Base-by-base conservation (phyloP, 1,140 invertebrate genomes). In the Drosophila takahashii region DNA sequence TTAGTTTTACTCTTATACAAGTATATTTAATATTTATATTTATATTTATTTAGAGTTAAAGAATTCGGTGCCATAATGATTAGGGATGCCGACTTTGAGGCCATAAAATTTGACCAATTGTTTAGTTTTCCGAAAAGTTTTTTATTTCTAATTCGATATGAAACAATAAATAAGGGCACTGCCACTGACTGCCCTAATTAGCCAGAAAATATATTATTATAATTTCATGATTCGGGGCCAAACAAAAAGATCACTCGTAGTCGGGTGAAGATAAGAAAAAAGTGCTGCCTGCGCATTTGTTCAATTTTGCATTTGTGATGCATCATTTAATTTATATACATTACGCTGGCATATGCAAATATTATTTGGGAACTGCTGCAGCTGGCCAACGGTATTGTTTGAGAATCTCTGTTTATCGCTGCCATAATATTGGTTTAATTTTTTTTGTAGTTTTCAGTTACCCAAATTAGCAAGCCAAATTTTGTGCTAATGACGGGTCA, bases 381-480 rank as follows among this genome's bases (percentile, higher is more conserved):
- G 74, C 52, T 69, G 66, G 8, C 32, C 29, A 45, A 15, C 27
- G 10, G 26, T 6, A 9, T 13, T 13, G 37, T 27, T 16, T 16
- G 22, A 27, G 3, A 47, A 41, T 16, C 36, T 50, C 7, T 37
- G 41, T 51, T 75, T 57, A 39, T 34, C 42, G 10, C 32, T 13
- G 11, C 15, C 16, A 54, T 41, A 27, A 66, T 52, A 61, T 59
- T 73, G 54, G 58, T 61, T 72, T 59, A n/a, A 32, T 32, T 67
- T 42, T 42, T 41, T 61, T 57, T 65, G 16, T 66, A n/a, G 16
- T 36, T 37, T 53, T 15, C 27, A 22, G 22, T 52, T 29, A 34
- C 16, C 27, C 7, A 60, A 81, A 87, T 86, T 89, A 71, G 75
- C 70, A 83, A 83, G 56, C 53, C 83, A 83, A 87, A 81, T 81